These are phyloP conservation scores for Cheilosia urbana DNA, from an alignment of 2,888 invertebrate species.

Conservation along the genomic window DNA sequence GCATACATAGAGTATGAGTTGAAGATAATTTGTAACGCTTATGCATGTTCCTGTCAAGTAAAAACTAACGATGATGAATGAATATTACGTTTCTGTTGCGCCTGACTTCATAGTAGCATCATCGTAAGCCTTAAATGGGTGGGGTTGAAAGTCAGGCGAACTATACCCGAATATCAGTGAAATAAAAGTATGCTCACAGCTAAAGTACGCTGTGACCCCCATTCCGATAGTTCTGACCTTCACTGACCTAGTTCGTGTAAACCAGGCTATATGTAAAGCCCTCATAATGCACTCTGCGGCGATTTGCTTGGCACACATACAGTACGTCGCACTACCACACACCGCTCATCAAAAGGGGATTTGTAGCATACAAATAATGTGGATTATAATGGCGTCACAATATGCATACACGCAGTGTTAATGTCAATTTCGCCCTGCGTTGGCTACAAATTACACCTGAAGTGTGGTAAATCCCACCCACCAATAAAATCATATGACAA, in stretches of 20 bases:
- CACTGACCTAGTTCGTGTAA: too few relatives aligned
- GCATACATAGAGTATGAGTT: conserved; percentile 21
- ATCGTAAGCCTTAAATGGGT: too few relatives aligned
- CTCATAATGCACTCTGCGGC: conserved; percentile 11
- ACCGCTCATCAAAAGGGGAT: not conserved
- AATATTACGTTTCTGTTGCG: conserved; percentile 17
- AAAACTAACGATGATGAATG: conserved; percentile 66
- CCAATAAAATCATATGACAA: conserved; percentile 44
- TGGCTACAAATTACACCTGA: conserved; percentile 44
- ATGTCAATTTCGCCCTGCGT: conserved; percentile 2
- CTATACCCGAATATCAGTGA: too few relatives aligned
- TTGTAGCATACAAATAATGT: not conserved
- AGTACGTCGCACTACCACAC: not conserved
- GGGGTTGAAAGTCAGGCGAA: not conserved
- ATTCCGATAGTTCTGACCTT: too few relatives aligned
- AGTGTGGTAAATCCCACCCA: not conserved
- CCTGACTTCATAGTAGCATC: not conserved
- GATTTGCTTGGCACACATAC: not conserved
- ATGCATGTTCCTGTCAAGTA: conserved; percentile 50
- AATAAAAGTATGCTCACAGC: too few relatives aligned
- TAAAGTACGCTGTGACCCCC: too few relatives aligned
- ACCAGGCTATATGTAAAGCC: not conserved
- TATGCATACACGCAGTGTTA: not conserved
- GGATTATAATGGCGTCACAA: conserved; percentile 23
- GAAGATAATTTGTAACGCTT: conserved; percentile 46